Evolutionary conservation across 1,140 invertebrate genomes (phyloP).

Genomic region (Dicyema japonicum): DNA sequence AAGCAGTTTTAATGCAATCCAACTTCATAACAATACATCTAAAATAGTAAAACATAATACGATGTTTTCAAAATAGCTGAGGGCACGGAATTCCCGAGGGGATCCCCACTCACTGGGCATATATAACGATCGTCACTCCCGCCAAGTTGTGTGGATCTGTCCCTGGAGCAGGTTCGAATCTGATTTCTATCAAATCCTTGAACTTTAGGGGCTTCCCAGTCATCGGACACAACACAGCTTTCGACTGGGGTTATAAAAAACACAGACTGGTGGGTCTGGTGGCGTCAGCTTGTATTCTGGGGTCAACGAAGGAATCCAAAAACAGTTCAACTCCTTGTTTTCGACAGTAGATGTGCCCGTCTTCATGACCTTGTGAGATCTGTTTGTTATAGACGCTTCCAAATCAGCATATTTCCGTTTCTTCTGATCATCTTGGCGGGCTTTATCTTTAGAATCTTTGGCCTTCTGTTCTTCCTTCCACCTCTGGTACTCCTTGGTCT

Average conservation of each 20-base stretch:
- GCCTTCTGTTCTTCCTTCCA: constrained; percentile 19
- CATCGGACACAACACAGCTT: constrained; percentile 59
- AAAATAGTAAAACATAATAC: constrained; percentile 23
- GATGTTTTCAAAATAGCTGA: constrained; percentile 59
- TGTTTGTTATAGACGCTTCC: constrained; percentile 1
- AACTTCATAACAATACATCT: constrained; percentile 78
- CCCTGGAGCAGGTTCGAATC: constrained; percentile 50
- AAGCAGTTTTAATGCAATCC: constrained; percentile 71
- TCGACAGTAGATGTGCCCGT: constrained; percentile 14
- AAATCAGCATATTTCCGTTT: background rate
- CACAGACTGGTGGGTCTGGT: no score
- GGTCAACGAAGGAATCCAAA: constrained; percentile 80
- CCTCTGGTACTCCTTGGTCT: constrained; percentile 66
- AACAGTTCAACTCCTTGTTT: constrained; percentile 51
- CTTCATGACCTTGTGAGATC: background rate
- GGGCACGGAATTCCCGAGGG: constrained; percentile 66
- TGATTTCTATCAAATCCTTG: constrained; percentile 66
- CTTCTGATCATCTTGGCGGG: background rate
- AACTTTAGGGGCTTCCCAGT: constrained; percentile 51
- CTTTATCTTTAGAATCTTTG: constrained; percentile 2
- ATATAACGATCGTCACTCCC: constrained; percentile 38
- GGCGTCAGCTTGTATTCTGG: no score
- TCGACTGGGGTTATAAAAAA: constrained; percentile 21
- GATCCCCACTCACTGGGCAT: constrained; percentile 80
- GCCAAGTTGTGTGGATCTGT: constrained; percentile 25